A percentile compares a stretch with the other conserved stretches of the same genome.
These are phyloP conservation scores for Crocallis elinguaria DNA, from an alignment of 2,888 invertebrate species.

Conservation along the genomic window DNA sequence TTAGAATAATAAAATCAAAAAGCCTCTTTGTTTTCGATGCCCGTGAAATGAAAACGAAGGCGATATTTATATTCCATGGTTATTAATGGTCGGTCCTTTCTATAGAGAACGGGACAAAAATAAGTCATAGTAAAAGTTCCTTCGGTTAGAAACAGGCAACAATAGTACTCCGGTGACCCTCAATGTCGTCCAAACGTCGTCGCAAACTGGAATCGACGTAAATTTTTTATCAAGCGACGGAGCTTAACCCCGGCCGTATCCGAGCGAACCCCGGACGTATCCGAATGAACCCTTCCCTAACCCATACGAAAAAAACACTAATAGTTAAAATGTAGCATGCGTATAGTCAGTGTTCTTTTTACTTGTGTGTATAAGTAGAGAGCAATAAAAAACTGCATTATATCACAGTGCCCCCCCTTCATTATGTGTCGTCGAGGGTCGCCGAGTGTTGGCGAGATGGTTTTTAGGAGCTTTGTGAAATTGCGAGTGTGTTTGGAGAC, in stretches of 20 bases:
- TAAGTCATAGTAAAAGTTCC: conserved; percentile 32
- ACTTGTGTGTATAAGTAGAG: conserved; percentile 80
- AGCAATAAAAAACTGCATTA: conserved; percentile 85
- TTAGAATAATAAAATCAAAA: conserved; percentile 79
- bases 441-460: conserved; percentile 58
- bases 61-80: conserved; percentile 42
- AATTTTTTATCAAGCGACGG: conserved; percentile 75
- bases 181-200: conserved; percentile 56
- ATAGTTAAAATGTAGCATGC: conserved; percentile 81
- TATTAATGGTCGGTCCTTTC: conserved; percentile 40
- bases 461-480: conserved; percentile 45
- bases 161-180: conserved; percentile 60
- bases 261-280: conserved; percentile 70
- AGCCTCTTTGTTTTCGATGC: conserved; percentile 61
- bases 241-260: conserved; percentile 67
- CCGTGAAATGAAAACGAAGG: conserved; percentile 42
- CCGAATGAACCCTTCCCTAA: conserved; percentile 80
- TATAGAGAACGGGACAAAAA: conserved; percentile 30
- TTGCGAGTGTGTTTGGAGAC: conserved; percentile 24
- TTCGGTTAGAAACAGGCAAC: conserved; percentile 42
- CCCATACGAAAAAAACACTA: conserved; percentile 71
- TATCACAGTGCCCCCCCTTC: conserved; percentile 81
- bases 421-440: conserved; percentile 75
- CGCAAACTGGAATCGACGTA: conserved; percentile 71
- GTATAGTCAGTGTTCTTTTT: conserved; percentile 65